Percentiles rank a stretch among this genome's conserved stretches.
These are phyloP conservation scores for Agrenia bidenticulata DNA, from an alignment of 2,888 invertebrate genomes.

Conservation along the genomic window DNA sequence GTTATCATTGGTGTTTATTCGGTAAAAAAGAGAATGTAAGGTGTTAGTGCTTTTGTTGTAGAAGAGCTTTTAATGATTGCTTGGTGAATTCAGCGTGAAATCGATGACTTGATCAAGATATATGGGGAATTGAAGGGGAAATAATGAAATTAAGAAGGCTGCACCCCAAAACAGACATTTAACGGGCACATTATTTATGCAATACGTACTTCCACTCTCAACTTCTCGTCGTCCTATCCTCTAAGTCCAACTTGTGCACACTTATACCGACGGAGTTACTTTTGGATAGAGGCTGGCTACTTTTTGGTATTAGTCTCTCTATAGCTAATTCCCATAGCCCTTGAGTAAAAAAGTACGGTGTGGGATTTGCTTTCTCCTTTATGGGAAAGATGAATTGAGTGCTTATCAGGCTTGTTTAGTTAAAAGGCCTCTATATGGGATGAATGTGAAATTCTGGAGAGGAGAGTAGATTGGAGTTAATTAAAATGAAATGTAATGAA, in stretches of 20 bases:
- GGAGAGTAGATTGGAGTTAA: conserved; percentile 10
- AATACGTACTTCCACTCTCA: conserved; percentile 41
- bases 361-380: no score
- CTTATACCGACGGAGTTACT: no score
- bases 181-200: conserved; percentile 53
- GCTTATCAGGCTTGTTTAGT: conserved; percentile 17
- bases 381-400: conserved; percentile 8
- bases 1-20: not conserved
- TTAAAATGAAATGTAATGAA: conserved; percentile 24
- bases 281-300: no score
- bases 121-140: conserved; percentile 51
- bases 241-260: not conserved
- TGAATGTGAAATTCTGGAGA: conserved; percentile 2
- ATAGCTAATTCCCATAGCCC: no score
- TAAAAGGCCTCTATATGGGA: conserved; percentile 10
- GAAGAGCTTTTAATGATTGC: conserved; percentile 53
- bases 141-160: conserved; percentile 53
- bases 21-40: not conserved
- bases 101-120: conserved; percentile 54
- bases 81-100: conserved; percentile 52
- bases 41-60: conserved; percentile 31
- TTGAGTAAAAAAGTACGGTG: no score
- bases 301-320: no score
- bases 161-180: conserved; percentile 52
- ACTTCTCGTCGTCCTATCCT: conserved; percentile 30